Evolutionary conservation across 2,888 invertebrate species (phyloP).

Genomic region (Sarcophaga rosellei): DNA sequence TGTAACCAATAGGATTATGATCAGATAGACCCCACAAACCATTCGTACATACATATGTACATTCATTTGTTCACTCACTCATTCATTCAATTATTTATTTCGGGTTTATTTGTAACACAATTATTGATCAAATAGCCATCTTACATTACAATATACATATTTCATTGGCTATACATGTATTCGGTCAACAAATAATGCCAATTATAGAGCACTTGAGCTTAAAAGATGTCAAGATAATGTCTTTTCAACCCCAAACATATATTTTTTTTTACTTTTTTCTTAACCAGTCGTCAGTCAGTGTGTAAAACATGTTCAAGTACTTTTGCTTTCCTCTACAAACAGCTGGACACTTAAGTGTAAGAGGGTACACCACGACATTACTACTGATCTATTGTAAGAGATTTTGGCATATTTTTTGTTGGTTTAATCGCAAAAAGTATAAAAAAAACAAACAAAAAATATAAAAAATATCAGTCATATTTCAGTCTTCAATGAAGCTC

Average conservation of each 20-base stretch:
- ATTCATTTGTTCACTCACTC: neutral
- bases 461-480: neutral
- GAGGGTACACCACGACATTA: neutral
- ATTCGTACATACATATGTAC: neutral
- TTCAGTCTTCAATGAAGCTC: conserved; percentile 45
- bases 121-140: neutral
- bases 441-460: neutral
- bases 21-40: neutral
- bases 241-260: neutral
- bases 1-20: conserved; percentile 35
- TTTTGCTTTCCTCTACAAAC: neutral
- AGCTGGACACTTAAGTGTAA: neutral
- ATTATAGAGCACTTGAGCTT: conserved; percentile 50
- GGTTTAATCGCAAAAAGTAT: neutral
- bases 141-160: conserved; percentile 18
- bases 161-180: neutral
- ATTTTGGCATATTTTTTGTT: neutral
- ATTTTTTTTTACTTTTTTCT: neutral
- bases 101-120: conserved; percentile 3
- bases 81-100: neutral
- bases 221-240: conserved; percentile 53
- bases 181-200: conserved; percentile 36
- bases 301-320: neutral
- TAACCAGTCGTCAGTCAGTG: neutral
- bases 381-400: neutral